Evolutionary conservation across 35 echinoderm and acorn worm genomes (phyloP), one percentile per base, ranked within the genome.

Genomic region (Diadema setosum): DNA sequence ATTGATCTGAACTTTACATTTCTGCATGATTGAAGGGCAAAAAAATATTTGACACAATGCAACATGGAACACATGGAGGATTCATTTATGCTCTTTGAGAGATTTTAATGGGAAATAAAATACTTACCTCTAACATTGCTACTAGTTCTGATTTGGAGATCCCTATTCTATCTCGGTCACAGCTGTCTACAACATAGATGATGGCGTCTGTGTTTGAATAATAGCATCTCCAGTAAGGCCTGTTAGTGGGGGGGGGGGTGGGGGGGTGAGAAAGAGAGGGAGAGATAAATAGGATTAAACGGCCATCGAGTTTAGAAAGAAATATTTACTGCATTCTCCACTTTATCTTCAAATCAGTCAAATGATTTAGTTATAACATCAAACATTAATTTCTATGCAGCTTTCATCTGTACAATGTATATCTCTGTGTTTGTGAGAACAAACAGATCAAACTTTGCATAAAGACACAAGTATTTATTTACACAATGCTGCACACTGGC

Each of bases 191-290:
- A 26, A 99, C 96, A 87, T 99, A 99, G 23, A 99, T 99, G 48
- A 99, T 99, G 43, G 96, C 96, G 80, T 99, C 96, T 86, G 96
- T 99, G 44, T 99, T 99, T 33, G 96, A 94, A 69, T 99, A 99
- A 67, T 99, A 99, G 84, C 96, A 99, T 41, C 96, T 89, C 96
- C 96, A 99, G 23, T 99, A 99, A 15, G 96, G 96, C 67, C 96
- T 99, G 92, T n/a, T 80, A 55, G 32, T 16, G 45, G 42, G 39
- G 39, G 14, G 9, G 31, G 5, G 3, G 2, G 29, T 21, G 9
- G 56, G 81, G 26, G 48, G 24, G 30, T 9, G 31, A 41, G 34
- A 20, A 21, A 20, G 37, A 18, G 73, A 6, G 31, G 34, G 26
- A 20, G 34, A 80, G 74, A 24, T n/a, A n/a, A n/a, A n/a, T n/a